A percentile compares a stretch with the other conserved stretches of the same genome.
Conservation (phyloP, 2,888 invertebrate species). For the Yponomeuta cagnagella region DNA sequence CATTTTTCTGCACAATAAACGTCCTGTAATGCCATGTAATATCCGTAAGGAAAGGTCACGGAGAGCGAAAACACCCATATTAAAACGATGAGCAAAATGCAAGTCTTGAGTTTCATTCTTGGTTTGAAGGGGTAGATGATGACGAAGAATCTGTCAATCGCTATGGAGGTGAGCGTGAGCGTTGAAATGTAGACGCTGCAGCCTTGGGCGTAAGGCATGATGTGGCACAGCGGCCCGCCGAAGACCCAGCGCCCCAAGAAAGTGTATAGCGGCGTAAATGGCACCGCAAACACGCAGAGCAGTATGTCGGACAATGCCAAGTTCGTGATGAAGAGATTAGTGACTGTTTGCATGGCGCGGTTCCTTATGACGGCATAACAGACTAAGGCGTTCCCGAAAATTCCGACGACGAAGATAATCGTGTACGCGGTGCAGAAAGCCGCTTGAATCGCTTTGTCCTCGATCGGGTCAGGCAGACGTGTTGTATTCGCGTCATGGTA, state of each 20-base stretch:
- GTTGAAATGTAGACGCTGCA: slow-evolving; percentile 94
- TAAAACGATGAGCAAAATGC: slow-evolving; percentile 82
- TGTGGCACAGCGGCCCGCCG: slow-evolving; percentile 87
- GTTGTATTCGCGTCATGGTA: slow-evolving; percentile 39
- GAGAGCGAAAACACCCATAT: slow-evolving; percentile 89
- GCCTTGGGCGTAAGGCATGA: slow-evolving; percentile 91
- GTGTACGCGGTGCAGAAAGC: slow-evolving; percentile 85
- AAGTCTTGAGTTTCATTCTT: slow-evolving; percentile 86
- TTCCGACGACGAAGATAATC: slow-evolving; percentile 86
- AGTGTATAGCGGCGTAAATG: slow-evolving; percentile 92
- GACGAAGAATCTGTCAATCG: slow-evolving; percentile 93
- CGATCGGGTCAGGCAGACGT: slow-evolving; percentile 70
- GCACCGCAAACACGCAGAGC: slow-evolving; percentile 89
- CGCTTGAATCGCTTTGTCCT: slow-evolving; percentile 81
- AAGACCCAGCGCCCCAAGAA: slow-evolving; percentile 91
- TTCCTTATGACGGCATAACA: slow-evolving; percentile 91
- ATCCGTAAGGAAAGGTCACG: slow-evolving; percentile 89
- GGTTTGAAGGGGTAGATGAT: slow-evolving; percentile 92
- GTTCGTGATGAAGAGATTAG: slow-evolving; percentile 94
- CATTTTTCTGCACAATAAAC: slow-evolving; percentile 83
- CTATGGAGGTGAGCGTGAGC: slow-evolving; percentile 91
- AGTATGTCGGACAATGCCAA: slow-evolving; percentile 91
- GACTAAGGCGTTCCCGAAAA: slow-evolving; percentile 89
- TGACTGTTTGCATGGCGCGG: slow-evolving; percentile 93
- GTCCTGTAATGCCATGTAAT: slow-evolving; percentile 81